Conservation (phyloP, 2,888 invertebrate species). For the Sphaerophoria rueppellii region DNA sequence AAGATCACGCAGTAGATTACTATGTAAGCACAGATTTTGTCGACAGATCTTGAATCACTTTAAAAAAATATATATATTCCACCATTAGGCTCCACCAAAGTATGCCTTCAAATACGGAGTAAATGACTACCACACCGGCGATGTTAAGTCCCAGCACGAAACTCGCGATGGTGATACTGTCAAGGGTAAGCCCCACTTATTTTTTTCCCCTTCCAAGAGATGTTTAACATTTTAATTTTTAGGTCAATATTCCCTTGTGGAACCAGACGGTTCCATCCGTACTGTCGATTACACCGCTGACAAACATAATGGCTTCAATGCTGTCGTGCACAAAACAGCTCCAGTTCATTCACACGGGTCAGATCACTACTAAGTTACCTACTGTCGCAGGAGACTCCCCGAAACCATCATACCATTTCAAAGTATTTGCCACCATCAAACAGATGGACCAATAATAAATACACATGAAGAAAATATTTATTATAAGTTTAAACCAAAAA, state of each 20-base stretch:
- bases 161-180: slow-evolving; percentile 86
- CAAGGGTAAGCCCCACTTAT: slow-evolving; percentile 82
- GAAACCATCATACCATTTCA: slow-evolving; percentile 48
- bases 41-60: not conserved
- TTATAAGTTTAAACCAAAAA: slow-evolving; percentile 73
- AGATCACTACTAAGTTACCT: slow-evolving; percentile 61
- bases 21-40: slow-evolving; percentile 83
- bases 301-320: slow-evolving; percentile 82
- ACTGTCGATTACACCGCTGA: slow-evolving; percentile 83
- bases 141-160: slow-evolving; percentile 86
- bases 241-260: slow-evolving; percentile 86
- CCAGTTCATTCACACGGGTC: slow-evolving; percentile 77
- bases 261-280: slow-evolving; percentile 89
- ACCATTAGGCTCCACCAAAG: slow-evolving; percentile 85
- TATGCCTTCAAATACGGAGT: slow-evolving; percentile 84
- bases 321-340: slow-evolving; percentile 82
- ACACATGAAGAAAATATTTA: slow-evolving; percentile 62
- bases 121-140: slow-evolving; percentile 84
- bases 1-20: slow-evolving; percentile 84
- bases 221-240: not conserved
- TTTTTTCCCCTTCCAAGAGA: not conserved
- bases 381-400: slow-evolving; percentile 7
- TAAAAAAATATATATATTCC: not conserved
- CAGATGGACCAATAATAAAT: slow-evolving; percentile 39
- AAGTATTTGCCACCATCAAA: slow-evolving; percentile 57